A percentile compares a stretch with the other conserved stretches of the same genome.
phyloP scores from a whole-genome alignment of 2,797 vertebrate species.

The Phataginus tetradactyla region DNA sequence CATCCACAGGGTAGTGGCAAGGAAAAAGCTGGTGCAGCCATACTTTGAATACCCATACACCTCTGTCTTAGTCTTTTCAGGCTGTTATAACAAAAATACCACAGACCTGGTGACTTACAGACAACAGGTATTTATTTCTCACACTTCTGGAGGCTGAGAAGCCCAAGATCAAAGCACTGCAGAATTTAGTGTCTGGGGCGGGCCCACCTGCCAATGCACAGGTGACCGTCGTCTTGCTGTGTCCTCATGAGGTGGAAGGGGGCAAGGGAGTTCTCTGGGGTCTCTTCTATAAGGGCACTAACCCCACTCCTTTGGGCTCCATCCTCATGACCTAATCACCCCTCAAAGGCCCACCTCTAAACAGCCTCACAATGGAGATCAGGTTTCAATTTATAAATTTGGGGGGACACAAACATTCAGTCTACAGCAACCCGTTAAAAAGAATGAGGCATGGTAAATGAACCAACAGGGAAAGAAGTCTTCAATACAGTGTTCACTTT shows the following conservation, averaged over 20 bases:
- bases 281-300: not conserved
- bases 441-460: not conserved
- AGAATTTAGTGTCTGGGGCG: not conserved
- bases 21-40: not conserved
- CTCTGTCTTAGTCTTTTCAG: not conserved
- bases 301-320: not conserved
- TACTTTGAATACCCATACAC: not conserved
- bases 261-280: not conserved
- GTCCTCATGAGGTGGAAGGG: not conserved
- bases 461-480: not conserved
- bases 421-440: not conserved
- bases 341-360: not conserved
- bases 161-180: not conserved
- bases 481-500: conserved; percentile 20
- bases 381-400: not conserved
- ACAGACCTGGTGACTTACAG: not conserved
- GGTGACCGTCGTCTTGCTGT: not conserved
- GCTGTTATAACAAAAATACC: not conserved
- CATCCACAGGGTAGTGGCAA: not conserved
- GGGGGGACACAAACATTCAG: not conserved
- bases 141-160: not conserved
- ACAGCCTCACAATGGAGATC: not conserved
- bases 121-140: not conserved
- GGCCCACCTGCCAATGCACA: not conserved
- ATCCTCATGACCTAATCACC: not conserved